Evolutionary conservation across 2,888 invertebrate genomes (phyloP).

Genomic region (Baccha elongata): DNA sequence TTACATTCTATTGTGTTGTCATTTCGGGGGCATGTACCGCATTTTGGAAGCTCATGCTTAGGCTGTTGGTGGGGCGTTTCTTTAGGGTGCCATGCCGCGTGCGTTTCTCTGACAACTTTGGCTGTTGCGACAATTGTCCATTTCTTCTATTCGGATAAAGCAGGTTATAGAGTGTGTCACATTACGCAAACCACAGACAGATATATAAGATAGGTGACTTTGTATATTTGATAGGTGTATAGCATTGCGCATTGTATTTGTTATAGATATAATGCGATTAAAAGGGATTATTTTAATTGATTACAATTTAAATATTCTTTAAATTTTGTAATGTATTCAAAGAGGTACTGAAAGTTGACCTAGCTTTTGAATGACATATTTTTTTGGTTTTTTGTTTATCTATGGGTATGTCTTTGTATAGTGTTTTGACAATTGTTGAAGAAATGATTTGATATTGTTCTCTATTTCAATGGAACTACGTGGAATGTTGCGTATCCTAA

Average conservation of each 20-base stretch:
- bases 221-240: conserved; percentile 40
- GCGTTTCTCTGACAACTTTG: conserved; percentile 42
- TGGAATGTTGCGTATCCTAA: no score
- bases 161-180: conserved; percentile 29
- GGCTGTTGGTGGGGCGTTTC: conserved; percentile 47
- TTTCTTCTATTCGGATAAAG: conserved; percentile 16
- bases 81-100: conserved; percentile 7
- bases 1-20: conserved; percentile 74
- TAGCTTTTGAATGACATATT: not conserved
- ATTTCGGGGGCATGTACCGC: conserved; percentile 53
- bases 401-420: not conserved
- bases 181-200: conserved; percentile 48
- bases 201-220: conserved; percentile 39
- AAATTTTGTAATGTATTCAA: not conserved
- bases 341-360: no score
- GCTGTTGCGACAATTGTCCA: conserved; percentile 64
- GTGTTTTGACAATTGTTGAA: not conserved
- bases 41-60: conserved; percentile 24
- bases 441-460: no score
- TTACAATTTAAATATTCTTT: conserved; percentile 65
- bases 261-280: conserved; percentile 68
- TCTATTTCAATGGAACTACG: no score
- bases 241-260: conserved; percentile 31
- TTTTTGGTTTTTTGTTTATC: not conserved
- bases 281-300: conserved; percentile 73